Base-by-base conservation (phyloP, 2,888 invertebrate genomes). In the Serripes groenlandicus region DNA sequence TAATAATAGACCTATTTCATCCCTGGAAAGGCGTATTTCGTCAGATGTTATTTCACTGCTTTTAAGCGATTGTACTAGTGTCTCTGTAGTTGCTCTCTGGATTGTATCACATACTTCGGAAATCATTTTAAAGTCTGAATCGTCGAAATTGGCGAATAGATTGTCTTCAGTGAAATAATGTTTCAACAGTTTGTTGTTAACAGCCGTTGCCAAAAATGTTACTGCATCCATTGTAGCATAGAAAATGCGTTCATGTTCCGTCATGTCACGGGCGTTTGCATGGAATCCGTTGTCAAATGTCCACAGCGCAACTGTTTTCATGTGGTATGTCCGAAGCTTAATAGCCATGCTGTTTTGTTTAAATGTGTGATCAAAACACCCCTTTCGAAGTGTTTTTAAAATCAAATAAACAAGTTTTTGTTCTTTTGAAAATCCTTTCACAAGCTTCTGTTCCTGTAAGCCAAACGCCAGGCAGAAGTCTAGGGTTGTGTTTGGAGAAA, bases 381-480 rank as follows among this genome's bases (percentile, higher is more conserved):
- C 72, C 70, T 78, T 88, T 11, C 81, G 70, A 23, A 80, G 71
- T 0, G 87, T 79, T 60, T 88, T 85, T n/a, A 85, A 49, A 15
- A 82, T 73, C 11, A 88, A 66, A 58, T 80, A 64, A 9, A 81
- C 78, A 35, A 76, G 77, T 68, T 68, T 78, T 35, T 87, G 87
- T n/a, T 58, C 54, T 7, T 60, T 26, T 3, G 82, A 58, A 42
- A 87, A 37, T 30, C 75, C 42, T 49, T 78, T 58, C 11, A 75
- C 78, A 4, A 88, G 62, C 26, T 66, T 83, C 18, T 82, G 69
- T 73, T 88, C 88, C 21, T 81, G 79, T n/a, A 82, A 69, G 35
- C 84, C 85, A 49, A 82, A 88, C 7, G 82, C 75, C 7, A 87
- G 54, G 66, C 88, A 87, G 69, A 86, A 88, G 77, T 88, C 88